Evolutionary conservation across 30 jellyfish, hydroid and myxozoan species (phyloP).

Genomic region (Pseudorhiza aurosa): DNA sequence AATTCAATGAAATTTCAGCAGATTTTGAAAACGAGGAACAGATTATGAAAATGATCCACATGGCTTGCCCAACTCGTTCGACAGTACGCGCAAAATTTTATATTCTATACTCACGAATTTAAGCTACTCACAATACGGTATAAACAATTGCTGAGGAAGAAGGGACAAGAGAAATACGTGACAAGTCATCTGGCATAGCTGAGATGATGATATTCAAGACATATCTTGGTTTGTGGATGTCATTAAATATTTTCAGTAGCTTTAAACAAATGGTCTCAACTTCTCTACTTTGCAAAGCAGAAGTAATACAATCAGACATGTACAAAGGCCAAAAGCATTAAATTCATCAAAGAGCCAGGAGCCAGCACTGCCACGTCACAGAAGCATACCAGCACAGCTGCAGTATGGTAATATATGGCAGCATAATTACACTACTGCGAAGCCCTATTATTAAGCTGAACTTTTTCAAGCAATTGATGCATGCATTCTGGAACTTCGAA

Average conservation of each 20-base stretch:
- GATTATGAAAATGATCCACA: neutral
- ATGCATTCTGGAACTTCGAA: constrained; percentile 19
- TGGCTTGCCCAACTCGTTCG: constrained; percentile 7
- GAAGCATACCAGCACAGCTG: constrained; percentile 32
- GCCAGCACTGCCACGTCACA: constrained; percentile 23
- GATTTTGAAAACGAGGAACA: neutral
- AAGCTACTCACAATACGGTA: neutral
- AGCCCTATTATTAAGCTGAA: constrained; percentile 4
- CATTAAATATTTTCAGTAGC: too few relatives aligned
- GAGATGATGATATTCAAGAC: too few relatives aligned
- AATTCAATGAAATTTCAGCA: constrained; percentile 4
- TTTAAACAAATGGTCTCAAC: neutral
- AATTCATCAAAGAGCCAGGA: constrained; percentile 27
- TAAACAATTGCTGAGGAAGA: constrained; percentile 8
- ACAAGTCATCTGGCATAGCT: constrained; percentile 20
- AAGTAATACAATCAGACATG: constrained; percentile 10
- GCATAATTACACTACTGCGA: constrained; percentile 12
- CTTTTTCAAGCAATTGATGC: constrained; percentile 30
- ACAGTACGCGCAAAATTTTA: neutral
- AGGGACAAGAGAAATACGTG: constrained; percentile 25
- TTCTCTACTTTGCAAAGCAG: constrained; percentile 8
- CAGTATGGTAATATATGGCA: constrained; percentile 10
- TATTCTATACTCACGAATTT: neutral
- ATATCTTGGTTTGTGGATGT: too few relatives aligned
- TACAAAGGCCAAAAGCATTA: constrained; percentile 16